These are phyloP conservation scores for Theristicus caerulescens DNA, from an alignment of 2,113 vertebrate species.

Conservation along the genomic window DNA sequence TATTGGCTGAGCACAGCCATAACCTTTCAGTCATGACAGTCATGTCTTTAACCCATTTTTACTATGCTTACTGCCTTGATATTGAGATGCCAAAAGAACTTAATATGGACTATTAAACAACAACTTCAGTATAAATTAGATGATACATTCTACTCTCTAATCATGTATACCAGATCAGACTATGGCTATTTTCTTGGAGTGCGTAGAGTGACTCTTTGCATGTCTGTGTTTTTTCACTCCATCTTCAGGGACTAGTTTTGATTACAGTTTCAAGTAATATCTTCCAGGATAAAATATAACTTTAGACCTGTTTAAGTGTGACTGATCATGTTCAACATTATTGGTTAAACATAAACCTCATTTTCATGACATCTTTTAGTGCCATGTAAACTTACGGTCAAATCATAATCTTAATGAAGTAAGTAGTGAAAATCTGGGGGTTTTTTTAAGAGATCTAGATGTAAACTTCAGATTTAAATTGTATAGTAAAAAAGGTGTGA, in stretches of 20 bases:
- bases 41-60: background rate
- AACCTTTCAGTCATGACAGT: background rate
- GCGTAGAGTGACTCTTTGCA: background rate
- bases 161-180: background rate
- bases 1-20: background rate
- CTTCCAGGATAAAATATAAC: background rate
- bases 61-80: background rate
- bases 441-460: background rate
- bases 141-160: background rate
- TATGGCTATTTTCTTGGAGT: background rate
- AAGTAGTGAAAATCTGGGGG: background rate
- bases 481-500: background rate
- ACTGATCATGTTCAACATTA: background rate
- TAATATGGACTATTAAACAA: background rate
- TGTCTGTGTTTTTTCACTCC: background rate
- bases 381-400: background rate
- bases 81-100: background rate
- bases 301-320: background rate
- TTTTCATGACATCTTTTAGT: background rate
- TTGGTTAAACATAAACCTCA: background rate
- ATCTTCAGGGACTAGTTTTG: background rate
- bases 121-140: background rate
- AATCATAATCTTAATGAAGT: background rate
- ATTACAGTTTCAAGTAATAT: background rate
- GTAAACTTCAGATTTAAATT: background rate